A percentile compares a stretch with the other conserved stretches of the same genome.
phyloP scores from a whole-genome alignment of 2,888 invertebrate genomes.

The Calliscelio sp. region DNA sequence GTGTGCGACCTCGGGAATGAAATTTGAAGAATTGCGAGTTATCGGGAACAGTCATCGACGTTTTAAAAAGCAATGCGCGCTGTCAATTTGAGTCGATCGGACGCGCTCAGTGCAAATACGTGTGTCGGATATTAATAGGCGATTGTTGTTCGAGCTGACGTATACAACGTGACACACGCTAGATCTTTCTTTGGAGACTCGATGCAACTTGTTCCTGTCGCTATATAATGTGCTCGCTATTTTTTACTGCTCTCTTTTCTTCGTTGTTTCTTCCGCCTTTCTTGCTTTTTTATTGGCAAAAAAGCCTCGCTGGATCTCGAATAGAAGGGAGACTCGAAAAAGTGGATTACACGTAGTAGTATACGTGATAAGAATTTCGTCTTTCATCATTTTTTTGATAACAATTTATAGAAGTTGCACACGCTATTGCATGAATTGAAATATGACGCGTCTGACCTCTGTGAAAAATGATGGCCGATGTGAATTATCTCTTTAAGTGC shows the following conservation, averaged over 20 bases:
- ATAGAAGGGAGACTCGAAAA: constrained; percentile 2
- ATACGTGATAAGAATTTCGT: constrained; percentile 45
- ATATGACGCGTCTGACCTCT: constrained; percentile 17
- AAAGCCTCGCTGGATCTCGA: too few relatives aligned
- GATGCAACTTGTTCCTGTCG: constrained; percentile 11
- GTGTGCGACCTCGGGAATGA: too few relatives aligned
- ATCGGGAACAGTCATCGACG: background rate
- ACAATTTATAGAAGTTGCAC: constrained; percentile 19
- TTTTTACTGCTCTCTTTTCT: constrained; percentile 1
- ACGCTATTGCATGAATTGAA: constrained; percentile 23
- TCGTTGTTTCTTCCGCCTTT: constrained; percentile 1
- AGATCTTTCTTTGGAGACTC: constrained; percentile 48
- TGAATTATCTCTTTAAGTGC: constrained; percentile 11
- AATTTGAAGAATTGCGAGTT: background rate
- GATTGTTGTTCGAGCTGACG: constrained; percentile 53
- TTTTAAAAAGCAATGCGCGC: constrained; percentile 14
- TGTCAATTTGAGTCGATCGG: constrained; percentile 45
- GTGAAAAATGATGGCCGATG: constrained; percentile 25
- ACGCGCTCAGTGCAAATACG: constrained; percentile 35
- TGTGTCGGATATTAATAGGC: constrained; percentile 51
- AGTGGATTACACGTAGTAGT: background rate
- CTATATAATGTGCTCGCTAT: background rate
- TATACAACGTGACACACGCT: constrained; percentile 47
- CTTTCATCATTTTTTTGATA: constrained; percentile 9
- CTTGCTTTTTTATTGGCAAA: constrained; percentile 1